These are phyloP conservation scores for Ivindomyrus marchei DNA, from an alignment of 2,113 vertebrate genomes.

Conservation along the genomic window DNA sequence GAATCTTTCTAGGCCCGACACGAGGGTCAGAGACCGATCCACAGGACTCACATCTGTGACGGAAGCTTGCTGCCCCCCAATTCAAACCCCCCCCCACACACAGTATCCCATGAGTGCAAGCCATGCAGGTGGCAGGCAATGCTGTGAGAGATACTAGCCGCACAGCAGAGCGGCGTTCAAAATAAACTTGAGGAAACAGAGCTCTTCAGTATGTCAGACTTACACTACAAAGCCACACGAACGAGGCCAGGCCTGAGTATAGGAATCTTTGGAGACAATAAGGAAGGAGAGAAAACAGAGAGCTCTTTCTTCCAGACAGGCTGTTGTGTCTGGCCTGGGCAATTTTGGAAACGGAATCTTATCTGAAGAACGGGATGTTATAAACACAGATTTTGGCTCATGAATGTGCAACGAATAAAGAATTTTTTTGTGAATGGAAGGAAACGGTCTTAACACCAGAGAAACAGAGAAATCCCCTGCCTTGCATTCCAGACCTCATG, in stretches of 20 bases:
- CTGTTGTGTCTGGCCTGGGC: conserved; percentile 67
- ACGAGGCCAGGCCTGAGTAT: conserved; percentile 56
- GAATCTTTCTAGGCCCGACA: conserved; percentile 48
- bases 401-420: conserved; percentile 10
- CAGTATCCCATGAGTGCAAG: conserved; percentile 22
- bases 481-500: neutral
- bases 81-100: neutral
- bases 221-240: conserved; percentile 59
- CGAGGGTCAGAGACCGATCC: conserved; percentile 42
- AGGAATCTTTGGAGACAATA: conserved; percentile 65
- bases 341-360: conserved; percentile 55
- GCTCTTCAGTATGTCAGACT: conserved; percentile 52
- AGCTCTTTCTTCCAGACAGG: conserved; percentile 49
- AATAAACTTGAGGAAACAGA: conserved; percentile 60
- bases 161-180: conserved; percentile 48
- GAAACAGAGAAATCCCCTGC: conserved; percentile 25
- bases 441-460: conserved; percentile 36
- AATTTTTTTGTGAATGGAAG: conserved; percentile 28
- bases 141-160: conserved; percentile 29
- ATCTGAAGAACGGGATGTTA: conserved; percentile 47
- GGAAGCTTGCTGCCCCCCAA: conserved; percentile 17
- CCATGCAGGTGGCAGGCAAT: conserved; percentile 25
- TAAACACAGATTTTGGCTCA: conserved; percentile 38
- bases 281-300: conserved; percentile 57
- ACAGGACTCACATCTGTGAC: conserved; percentile 37